Base-by-base conservation (phyloP, 2,797 vertebrate genomes). In the Philypnodon macrostomus region DNA sequence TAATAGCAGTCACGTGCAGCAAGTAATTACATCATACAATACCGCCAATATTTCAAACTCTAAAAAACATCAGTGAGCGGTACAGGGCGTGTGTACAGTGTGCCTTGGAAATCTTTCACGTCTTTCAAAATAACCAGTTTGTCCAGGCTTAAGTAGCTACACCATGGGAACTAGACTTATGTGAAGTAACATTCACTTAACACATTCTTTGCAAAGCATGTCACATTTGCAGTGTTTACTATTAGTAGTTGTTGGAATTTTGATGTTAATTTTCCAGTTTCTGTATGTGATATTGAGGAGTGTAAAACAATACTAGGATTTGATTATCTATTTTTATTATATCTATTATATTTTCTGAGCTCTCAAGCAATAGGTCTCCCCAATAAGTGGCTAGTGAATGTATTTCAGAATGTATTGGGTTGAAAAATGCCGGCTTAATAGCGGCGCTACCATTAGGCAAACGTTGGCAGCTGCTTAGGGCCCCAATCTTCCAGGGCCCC, bases 121-220 rank as follows among this genome's bases (percentile, higher is more conserved):
- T 50, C 51, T 76, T 52, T 73, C 31, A 58, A 67, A 67, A 49
- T 52, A 87, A 87, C 87, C 79, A 49, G 87, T 85, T 85, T 70
- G 52, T 77, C 83, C 41, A 73, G 67, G 34, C 47, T 11, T 41
- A 30, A 66, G 71, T 69, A 75, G 35, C 53, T 53, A 12, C 40
- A 41, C 41, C 67, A 65, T 84, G 80, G 77, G 76, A 87, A 81
- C 65, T 10, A 31, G 15, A 27, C 53, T 18, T 33, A 2, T n/a
- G n/a, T n/a, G n/a, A n/a, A 46, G 47, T 42, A 38, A 49, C 12
- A 15, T 24, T 16, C 14, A 17, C n/a, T n/a, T n/a, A 30, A 4
- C 41, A 44, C 6, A 11, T 8, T 17, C 10, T 4, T 30, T 5
- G 10, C n/a, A 26, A 4, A 2, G 3, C 2, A 24, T 15, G 5